Conservation (phyloP, 2,797 vertebrate species). For the Antennarius maculatus region DNA sequence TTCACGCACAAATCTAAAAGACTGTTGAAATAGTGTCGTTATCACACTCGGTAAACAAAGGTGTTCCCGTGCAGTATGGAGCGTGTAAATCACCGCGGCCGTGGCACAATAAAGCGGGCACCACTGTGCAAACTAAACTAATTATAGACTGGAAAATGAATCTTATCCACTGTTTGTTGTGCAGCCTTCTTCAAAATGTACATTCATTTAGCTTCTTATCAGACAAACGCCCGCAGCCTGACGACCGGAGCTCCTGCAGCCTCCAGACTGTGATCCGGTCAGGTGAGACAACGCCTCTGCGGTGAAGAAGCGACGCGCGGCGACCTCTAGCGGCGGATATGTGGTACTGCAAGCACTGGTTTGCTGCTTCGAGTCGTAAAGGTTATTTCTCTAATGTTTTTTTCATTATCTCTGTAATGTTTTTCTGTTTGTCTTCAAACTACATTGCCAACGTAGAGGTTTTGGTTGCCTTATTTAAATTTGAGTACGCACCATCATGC, state of each 20-base stretch:
- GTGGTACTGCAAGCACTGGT: neutral
- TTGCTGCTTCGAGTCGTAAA: too few species aligned
- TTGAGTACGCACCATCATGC: too few species aligned
- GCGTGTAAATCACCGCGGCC: constrained; percentile 15
- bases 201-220: neutral
- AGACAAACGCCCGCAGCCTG: neutral
- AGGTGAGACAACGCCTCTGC: constrained; percentile 29
- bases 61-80: neutral
- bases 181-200: neutral
- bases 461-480: too few species aligned
- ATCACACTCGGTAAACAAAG: neutral
- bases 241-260: neutral
- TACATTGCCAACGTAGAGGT: too few species aligned
- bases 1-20: neutral
- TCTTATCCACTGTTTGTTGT: neutral
- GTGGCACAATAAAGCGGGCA: constrained; percentile 3
- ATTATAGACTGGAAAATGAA: neutral
- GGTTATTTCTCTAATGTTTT: too few species aligned
- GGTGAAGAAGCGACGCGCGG: constrained; percentile 3
- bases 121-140: neutral
- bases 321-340: neutral
- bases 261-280: neutral
- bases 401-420: too few species aligned
- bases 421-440: too few species aligned
- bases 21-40: neutral